A percentile compares a stretch with the other conserved stretches of the same genome.
Evolutionary conservation across 1,140 invertebrate species (phyloP).

Genomic region (Drosophila arizonae): DNA sequence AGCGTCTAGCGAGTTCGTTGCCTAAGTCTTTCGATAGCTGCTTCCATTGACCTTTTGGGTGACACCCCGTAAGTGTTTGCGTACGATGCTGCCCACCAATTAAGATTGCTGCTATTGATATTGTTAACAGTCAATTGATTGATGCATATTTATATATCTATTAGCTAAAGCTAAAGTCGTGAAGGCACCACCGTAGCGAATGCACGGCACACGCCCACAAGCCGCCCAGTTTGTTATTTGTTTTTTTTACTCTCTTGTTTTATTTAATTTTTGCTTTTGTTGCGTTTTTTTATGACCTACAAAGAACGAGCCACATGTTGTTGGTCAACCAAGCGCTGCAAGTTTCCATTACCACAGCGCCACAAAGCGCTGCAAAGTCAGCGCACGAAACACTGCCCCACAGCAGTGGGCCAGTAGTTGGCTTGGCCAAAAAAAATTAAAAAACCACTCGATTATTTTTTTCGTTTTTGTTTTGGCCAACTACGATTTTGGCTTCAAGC

Average conservation of each 20-base stretch:
- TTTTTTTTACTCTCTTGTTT: constrained; percentile 1
- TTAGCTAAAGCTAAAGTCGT: constrained; percentile 20
- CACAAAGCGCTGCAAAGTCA: constrained; percentile 54
- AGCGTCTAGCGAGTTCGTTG: constrained; percentile 32
- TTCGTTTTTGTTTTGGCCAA: constrained; percentile 40
- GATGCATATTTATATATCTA: constrained; percentile 19
- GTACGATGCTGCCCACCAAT: constrained; percentile 30
- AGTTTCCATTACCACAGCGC: constrained; percentile 77
- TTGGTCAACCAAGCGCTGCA: constrained; percentile 80
- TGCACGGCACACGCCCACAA: constrained; percentile 30
- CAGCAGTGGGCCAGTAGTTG: constrained; percentile 29
- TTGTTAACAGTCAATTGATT: constrained; percentile 21
- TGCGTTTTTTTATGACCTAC: constrained; percentile 70
- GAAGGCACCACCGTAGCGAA: constrained; percentile 34
- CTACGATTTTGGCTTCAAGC: constrained; percentile 58
- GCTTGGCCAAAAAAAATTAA: constrained; percentile 44
- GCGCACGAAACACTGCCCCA: constrained; percentile 29
- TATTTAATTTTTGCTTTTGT: neutral
- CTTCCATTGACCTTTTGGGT: constrained; percentile 63
- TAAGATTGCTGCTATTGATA: constrained; percentile 30
- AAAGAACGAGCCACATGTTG: constrained; percentile 69
- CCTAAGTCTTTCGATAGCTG: constrained; percentile 48
- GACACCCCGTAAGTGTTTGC: constrained; percentile 15
- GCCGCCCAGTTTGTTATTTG: constrained; percentile 13
- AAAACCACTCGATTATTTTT: constrained; percentile 27